Evolutionary conservation across 2,113 vertebrate species (phyloP).

Genomic region (Platysteira castanea): DNA sequence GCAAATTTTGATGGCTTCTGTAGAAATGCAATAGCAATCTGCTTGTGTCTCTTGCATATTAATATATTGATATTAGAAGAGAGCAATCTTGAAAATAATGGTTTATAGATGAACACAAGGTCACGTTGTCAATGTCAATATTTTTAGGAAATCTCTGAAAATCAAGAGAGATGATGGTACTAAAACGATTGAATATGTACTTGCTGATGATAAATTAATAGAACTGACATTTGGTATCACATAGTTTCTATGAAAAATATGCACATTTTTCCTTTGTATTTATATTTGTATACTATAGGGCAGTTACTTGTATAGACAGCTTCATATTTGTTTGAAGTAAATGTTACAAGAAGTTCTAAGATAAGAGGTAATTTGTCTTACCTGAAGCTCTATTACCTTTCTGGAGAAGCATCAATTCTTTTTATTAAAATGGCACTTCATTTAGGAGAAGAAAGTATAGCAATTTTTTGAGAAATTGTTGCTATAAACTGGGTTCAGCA

Average conservation of each 20-base stretch:
- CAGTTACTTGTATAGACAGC: neutral
- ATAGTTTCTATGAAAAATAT: neutral
- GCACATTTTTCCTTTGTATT: neutral
- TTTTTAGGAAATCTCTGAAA: neutral
- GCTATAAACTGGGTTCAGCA: neutral
- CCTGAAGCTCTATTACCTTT: neutral
- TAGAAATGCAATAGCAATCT: neutral
- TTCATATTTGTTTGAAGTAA: neutral
- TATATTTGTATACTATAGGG: neutral
- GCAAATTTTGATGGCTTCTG: neutral
- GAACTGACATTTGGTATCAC: neutral
- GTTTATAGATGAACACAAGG: neutral
- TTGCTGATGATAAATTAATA: neutral
- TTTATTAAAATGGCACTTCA: neutral
- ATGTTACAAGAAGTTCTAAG: neutral
- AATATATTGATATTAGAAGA: neutral
- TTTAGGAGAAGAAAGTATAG: neutral
- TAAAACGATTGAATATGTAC: neutral
- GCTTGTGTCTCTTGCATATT: neutral
- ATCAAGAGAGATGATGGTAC: neutral
- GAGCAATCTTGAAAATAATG: neutral
- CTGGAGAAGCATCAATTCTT: neutral
- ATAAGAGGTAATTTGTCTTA: neutral
- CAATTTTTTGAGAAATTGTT: neutral
- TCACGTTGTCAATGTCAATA: neutral